These are phyloP conservation scores for Psephotus haematonotus DNA, from an alignment of 2,113 vertebrate genomes.

Conservation along the genomic window DNA sequence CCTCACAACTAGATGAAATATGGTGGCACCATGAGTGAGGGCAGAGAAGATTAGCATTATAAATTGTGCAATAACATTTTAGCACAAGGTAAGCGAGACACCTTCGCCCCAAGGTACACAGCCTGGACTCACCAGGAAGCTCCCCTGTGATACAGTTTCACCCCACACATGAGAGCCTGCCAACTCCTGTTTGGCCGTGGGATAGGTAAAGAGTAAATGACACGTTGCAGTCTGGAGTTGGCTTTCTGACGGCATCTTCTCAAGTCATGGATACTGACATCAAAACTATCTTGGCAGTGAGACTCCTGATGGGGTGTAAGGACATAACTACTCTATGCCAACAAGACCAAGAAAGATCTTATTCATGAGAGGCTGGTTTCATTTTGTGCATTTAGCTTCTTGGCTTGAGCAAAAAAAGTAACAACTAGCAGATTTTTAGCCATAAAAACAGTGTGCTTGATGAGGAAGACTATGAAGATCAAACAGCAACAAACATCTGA, in stretches of 20 bases:
- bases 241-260: not conserved
- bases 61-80: not conserved
- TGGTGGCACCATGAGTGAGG: accelerated
- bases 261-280: not conserved
- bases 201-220: not conserved
- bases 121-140: not conserved
- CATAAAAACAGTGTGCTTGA: not conserved
- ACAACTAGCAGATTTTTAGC: not conserved
- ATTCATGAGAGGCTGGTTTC: not conserved
- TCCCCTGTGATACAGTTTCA: not conserved
- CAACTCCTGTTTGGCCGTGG: conserved; percentile 11
- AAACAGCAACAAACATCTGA: not conserved
- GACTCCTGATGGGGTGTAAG: not conserved
- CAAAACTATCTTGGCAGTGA: not conserved
- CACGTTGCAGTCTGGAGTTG: not conserved
- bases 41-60: not conserved
- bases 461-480: not conserved
- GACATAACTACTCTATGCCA: not conserved
- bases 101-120: not conserved
- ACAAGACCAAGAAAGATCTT: not conserved
- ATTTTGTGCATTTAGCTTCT: not conserved
- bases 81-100: not conserved
- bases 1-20: not conserved
- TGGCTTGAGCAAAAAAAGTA: not conserved
- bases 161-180: not conserved